Evolutionary conservation across 1,140 invertebrate species (phyloP).

Genomic region (Lycorma delicatula): DNA sequence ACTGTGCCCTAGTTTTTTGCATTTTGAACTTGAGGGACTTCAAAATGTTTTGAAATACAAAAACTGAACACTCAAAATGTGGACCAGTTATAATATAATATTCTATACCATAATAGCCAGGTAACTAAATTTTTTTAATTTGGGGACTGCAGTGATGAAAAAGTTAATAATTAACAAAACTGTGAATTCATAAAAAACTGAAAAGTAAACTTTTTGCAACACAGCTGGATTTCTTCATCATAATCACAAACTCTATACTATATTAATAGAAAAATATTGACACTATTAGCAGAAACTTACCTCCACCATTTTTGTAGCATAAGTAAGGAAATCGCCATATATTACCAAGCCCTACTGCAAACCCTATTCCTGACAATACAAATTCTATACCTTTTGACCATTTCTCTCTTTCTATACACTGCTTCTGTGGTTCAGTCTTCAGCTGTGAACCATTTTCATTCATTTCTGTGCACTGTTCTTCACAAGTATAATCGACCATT

Average conservation of each 20-base stretch:
- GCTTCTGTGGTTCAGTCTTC: too few relatives aligned
- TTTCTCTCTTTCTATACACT: too few relatives aligned
- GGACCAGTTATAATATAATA: too few relatives aligned
- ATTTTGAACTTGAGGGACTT: too few relatives aligned
- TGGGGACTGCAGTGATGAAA: not conserved
- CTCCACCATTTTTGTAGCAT: slow-evolving; percentile 46
- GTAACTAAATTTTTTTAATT: not conserved
- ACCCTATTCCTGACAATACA: slow-evolving; percentile 35
- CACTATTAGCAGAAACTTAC: slow-evolving; percentile 28
- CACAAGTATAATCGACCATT: too few relatives aligned
- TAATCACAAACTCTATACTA: not conserved
- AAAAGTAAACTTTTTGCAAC: not conserved
- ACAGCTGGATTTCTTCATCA: not conserved
- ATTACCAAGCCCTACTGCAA: slow-evolving; percentile 43
- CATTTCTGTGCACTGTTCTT: too few relatives aligned
- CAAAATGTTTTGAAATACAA: too few relatives aligned
- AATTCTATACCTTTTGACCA: slow-evolving; percentile 32
- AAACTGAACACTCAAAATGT: too few relatives aligned
- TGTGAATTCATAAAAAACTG: not conserved
- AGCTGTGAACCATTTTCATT: too few relatives aligned
- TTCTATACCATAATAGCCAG: not conserved
- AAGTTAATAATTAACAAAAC: not conserved
- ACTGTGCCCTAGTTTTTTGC: too few relatives aligned
- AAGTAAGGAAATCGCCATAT: slow-evolving; percentile 50
- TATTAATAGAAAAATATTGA: not conserved